phyloP scores from a whole-genome alignment of 2,888 invertebrate genomes.

The Linnaemya vulpina region DNA sequence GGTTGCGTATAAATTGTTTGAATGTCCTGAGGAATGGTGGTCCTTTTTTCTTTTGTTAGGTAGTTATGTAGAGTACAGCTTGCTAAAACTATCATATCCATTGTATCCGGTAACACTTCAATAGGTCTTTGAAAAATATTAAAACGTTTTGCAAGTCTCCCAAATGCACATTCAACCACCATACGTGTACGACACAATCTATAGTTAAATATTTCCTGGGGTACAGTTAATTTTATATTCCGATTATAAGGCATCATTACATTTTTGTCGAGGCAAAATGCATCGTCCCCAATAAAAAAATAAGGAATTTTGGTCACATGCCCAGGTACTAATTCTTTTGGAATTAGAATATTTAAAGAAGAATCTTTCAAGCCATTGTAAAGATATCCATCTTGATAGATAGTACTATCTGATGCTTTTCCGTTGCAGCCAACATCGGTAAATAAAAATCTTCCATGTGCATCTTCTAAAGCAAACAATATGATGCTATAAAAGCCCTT shows the following conservation, averaged over 20 bases:
- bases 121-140: not conserved
- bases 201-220: constrained; percentile 9
- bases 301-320: no score
- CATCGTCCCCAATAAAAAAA: no score
- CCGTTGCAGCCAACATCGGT: no score
- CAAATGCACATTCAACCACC: not conserved
- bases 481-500: not conserved
- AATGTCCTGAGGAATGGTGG: no score
- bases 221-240: not conserved
- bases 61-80: not conserved
- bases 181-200: not conserved
- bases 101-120: not conserved
- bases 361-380: no score
- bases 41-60: not conserved
- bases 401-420: constrained; percentile 12
- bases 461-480: no score
- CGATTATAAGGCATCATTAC: no score
- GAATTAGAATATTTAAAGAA: no score
- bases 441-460: no score
- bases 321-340: no score
- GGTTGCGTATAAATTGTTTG: no score
- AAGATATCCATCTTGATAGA: not conserved
- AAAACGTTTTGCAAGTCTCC: not conserved
- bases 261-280: no score
- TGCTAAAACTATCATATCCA: not conserved